These are phyloP conservation scores for Tragulus kanchil DNA, from an alignment of 2,113 vertebrate species.

Conservation along the genomic window DNA sequence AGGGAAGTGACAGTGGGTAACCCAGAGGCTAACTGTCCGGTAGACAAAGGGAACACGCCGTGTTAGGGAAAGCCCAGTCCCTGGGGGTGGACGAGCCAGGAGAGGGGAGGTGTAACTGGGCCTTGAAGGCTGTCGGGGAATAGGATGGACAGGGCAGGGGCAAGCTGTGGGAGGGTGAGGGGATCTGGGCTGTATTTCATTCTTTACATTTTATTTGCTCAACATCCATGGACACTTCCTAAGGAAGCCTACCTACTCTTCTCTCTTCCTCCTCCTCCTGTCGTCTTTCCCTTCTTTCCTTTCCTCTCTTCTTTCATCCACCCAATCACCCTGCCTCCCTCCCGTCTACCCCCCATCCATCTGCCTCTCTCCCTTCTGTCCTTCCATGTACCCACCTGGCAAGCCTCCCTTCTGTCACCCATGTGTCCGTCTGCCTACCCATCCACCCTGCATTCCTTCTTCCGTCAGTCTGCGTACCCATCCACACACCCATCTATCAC, in stretches of 20 bases:
- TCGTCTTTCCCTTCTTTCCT: background rate
- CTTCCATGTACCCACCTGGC: too few relatives aligned
- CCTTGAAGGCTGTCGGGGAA: background rate
- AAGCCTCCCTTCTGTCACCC: background rate
- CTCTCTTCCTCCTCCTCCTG: background rate
- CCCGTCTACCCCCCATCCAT: too few relatives aligned
- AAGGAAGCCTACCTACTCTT: background rate
- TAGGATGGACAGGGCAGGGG: background rate
- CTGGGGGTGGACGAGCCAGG: background rate
- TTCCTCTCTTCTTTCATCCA: background rate
- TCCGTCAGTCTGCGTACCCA: background rate
- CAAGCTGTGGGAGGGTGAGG: background rate
- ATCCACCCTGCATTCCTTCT: rapidly evolving
- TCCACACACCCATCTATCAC: background rate
- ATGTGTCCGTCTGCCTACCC: background rate
- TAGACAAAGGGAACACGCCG: background rate
- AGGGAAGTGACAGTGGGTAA: background rate
- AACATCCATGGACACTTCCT: background rate
- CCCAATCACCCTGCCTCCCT: too few relatives aligned
- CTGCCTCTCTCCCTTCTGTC: background rate
- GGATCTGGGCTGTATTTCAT: background rate
- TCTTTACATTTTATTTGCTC: background rate
- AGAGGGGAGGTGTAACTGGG: background rate
- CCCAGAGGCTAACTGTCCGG: constrained; percentile 13
- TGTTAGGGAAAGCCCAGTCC: background rate